Evolutionary conservation across 1,140 invertebrate species (phyloP).

Genomic region (Phthorimaea operculella): DNA sequence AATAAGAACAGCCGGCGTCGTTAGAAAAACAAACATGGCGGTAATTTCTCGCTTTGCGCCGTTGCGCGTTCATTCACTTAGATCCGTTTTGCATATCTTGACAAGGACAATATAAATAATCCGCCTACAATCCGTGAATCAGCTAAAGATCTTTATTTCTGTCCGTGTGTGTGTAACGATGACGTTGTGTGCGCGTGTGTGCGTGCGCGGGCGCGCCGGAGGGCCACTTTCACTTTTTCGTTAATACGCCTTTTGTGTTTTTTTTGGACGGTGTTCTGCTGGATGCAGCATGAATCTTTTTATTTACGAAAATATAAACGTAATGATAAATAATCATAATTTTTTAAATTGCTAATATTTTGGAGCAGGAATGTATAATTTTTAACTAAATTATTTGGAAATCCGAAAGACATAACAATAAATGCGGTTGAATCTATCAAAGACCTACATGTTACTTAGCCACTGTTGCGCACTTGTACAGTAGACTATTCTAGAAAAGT

Average conservation of each 20-base stretch:
- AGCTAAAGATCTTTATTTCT: background rate
- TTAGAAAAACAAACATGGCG: background rate
- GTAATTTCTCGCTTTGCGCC: background rate
- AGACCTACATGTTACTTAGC: no score
- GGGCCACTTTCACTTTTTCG: slow-evolving; percentile 53
- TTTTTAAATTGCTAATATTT: no score
- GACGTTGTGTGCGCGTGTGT: slow-evolving; percentile 15
- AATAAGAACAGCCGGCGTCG: background rate
- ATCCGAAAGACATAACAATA: no score
- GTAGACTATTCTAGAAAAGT: slow-evolving; percentile 4
- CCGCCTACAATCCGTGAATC: background rate
- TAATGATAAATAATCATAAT: no score
- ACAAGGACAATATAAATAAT: slow-evolving; percentile 4
- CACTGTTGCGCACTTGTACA: no score
- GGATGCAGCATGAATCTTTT: slow-evolving; percentile 11
- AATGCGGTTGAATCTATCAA: no score
- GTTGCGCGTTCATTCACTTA: background rate
- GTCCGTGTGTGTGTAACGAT: background rate
- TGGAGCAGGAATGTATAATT: no score
- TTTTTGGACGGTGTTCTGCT: slow-evolving; percentile 47
- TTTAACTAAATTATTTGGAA: no score
- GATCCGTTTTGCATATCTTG: background rate
- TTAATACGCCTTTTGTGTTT: slow-evolving; percentile 62
- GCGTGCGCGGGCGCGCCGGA: slow-evolving; percentile 9
- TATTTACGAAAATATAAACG: no score